These are phyloP conservation scores for Tribolium madens DNA, from an alignment of 1,140 invertebrate genomes.

Conservation along the genomic window DNA sequence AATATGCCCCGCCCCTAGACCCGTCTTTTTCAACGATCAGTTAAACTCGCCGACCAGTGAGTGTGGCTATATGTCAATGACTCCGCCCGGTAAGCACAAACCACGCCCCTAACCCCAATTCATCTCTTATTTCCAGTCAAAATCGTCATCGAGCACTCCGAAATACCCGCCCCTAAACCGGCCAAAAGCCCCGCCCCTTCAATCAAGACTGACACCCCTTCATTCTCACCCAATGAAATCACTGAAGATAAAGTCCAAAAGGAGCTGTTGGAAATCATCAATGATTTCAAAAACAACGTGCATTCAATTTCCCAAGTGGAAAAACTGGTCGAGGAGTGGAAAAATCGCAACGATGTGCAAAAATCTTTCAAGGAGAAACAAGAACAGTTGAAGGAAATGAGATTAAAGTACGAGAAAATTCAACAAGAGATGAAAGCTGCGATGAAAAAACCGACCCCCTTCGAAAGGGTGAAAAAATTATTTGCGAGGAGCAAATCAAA, in stretches of 20 bases:
- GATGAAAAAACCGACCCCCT: conserved; percentile 79
- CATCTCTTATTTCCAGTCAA: conserved; percentile 20
- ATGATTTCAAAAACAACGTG: conserved; percentile 90
- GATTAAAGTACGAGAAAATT: conserved; percentile 83
- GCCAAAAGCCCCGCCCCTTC: not conserved
- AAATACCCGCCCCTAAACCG: not conserved
- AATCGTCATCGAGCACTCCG: conserved; percentile 1
- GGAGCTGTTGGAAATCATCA: conserved; percentile 87
- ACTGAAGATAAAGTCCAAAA: conserved; percentile 73
- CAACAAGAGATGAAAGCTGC: conserved; percentile 80
- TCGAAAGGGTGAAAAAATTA: conserved; percentile 82
- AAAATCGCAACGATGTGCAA: conserved; percentile 85
- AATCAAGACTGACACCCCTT: conserved; percentile 8
- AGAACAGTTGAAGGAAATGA: conserved; percentile 82
- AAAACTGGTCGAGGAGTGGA: conserved; percentile 86
- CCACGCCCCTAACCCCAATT: not conserved
- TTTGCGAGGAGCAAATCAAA: conserved; percentile 71
- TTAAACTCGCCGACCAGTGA: conserved; percentile 19
- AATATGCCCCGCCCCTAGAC: conserved; percentile 48
- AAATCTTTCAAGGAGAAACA: conserved; percentile 88
- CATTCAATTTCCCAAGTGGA: conserved; percentile 87
- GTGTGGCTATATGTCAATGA: conserved; percentile 58
- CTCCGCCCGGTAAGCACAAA: conserved; percentile 48
- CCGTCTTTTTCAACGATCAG: conserved; percentile 4
- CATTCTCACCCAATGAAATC: conserved; percentile 21